Base-by-base conservation (phyloP, 2,113 vertebrate species). In the Otus sunia region DNA sequence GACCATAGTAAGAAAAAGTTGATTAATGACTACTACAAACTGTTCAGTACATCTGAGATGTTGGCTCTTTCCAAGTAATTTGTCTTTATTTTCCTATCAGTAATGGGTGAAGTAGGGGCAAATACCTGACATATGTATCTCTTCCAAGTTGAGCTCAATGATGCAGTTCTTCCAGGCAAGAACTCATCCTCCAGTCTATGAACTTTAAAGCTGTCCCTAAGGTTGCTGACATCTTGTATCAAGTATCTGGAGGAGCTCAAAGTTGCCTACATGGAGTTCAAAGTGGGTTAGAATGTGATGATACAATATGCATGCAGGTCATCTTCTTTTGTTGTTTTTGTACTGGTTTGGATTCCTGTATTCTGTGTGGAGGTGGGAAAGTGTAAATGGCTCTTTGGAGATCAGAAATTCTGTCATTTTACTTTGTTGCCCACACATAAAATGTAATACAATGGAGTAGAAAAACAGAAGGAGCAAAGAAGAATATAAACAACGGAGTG, bases 381-480 rank as follows among this genome's bases (percentile, higher is more conserved):
- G 50, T 75, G 52, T 91, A 93, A 93, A 47, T 17, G 45, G 53
- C 11, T 94, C 34, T 95, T 90, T 29, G 50, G 49, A 86, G 56
- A 80, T 69, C 49, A 93, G 53, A 87, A 93, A 90, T 83, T 41
- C 75, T 90, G 74, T 91, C 56, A 77, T 92, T 94, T 85, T 90
- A 68, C 20, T 86, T 93, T 78, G 27, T 91, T 94, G 63, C 68
- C 77, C 50, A 84, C 74, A 84, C 72, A 92, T 0, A 2, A 69
- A 92, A 84, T 59, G 25, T 52, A 92, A 36, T 78, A 89, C 58
- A 96, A 82, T 63, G 52, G 30, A 89, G 27, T 26, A 80, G 64
- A 90, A 94, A 88, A 88, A 56, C 86, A 85, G 45, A 60, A 63
- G 63, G 41, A 81, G 73, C 32, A 88, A 94, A 64, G 63, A 36